A percentile compares a stretch with the other conserved stretches of the same genome.
These are phyloP conservation scores for Indicator maculatus DNA, from an alignment of 2,113 vertebrate genomes.

Conservation along the genomic window DNA sequence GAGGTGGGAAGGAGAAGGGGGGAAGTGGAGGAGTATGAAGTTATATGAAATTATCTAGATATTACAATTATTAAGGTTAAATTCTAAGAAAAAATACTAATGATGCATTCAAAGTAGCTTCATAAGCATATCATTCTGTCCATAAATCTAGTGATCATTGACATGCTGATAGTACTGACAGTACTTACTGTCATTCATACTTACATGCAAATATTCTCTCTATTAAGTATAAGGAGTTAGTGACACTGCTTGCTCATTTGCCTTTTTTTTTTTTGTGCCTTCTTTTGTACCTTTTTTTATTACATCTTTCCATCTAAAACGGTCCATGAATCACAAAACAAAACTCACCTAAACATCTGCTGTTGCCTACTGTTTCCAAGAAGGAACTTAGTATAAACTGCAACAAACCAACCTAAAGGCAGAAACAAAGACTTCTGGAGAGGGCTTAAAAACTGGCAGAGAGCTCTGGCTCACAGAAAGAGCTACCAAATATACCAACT, in stretches of 20 bases:
- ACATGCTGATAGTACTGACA: not conserved
- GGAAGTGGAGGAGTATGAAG: not conserved
- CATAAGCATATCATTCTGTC: not conserved
- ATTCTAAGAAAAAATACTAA: not conserved
- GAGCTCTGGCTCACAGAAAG: rapidly evolving
- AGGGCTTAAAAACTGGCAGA: not conserved
- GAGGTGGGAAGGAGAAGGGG: too few species aligned
- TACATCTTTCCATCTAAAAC: not conserved
- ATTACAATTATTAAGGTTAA: not conserved
- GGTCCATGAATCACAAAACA: not conserved
- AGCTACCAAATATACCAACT: not conserved
- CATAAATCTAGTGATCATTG: not conserved
- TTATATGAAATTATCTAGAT: not conserved
- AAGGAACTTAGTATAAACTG: not conserved
- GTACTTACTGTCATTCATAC: not conserved
- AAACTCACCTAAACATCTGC: not conserved
- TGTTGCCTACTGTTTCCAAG: not conserved
- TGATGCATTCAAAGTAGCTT: not conserved
- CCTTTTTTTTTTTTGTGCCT: not conserved
- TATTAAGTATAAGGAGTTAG: rapidly evolving
- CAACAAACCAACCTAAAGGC: not conserved
- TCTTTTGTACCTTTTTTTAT: not conserved
- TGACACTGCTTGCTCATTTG: not conserved
- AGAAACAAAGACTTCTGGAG: not conserved
- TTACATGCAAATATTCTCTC: not conserved